A percentile compares a stretch with the other conserved stretches of the same genome.
These are phyloP conservation scores for Erebia aethiops DNA, from an alignment of 2,888 invertebrate genomes.

Conservation along the genomic window DNA sequence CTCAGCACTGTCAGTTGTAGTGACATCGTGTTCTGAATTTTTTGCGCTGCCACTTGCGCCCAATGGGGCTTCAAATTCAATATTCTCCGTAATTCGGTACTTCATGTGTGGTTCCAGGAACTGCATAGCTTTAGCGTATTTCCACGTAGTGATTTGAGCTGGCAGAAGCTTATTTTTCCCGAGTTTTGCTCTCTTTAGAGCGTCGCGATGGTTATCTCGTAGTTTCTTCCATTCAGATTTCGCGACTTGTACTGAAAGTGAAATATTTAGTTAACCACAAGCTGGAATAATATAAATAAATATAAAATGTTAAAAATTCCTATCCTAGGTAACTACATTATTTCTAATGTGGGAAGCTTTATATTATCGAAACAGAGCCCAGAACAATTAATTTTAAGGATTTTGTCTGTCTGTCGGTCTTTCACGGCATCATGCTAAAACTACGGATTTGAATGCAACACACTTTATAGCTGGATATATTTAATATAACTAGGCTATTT, in stretches of 20 bases:
- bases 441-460: no score
- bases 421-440: no score
- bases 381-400: no score
- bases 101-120: conserved; percentile 77
- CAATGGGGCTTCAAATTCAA: conserved; percentile 62
- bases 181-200: conserved; percentile 71
- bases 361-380: no score
- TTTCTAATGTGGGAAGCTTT: no score
- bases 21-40: conserved; percentile 59
- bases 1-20: conserved; percentile 54
- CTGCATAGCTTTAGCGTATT: conserved; percentile 76
- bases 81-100: conserved; percentile 73
- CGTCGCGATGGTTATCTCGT: conserved; percentile 73
- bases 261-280: neutral
- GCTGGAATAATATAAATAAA: no score
- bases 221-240: conserved; percentile 75
- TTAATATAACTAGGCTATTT: no score
- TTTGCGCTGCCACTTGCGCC: conserved; percentile 38
- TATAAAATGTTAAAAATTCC: no score
- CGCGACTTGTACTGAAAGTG: conserved; percentile 65
- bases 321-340: no score
- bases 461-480: no score
- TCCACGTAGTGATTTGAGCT: conserved; percentile 76
- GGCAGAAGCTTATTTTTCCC: conserved; percentile 74
- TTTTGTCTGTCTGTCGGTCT: no score